phyloP scores from a whole-genome alignment of 2,888 invertebrate genomes.

The Drosophila putrida region DNA sequence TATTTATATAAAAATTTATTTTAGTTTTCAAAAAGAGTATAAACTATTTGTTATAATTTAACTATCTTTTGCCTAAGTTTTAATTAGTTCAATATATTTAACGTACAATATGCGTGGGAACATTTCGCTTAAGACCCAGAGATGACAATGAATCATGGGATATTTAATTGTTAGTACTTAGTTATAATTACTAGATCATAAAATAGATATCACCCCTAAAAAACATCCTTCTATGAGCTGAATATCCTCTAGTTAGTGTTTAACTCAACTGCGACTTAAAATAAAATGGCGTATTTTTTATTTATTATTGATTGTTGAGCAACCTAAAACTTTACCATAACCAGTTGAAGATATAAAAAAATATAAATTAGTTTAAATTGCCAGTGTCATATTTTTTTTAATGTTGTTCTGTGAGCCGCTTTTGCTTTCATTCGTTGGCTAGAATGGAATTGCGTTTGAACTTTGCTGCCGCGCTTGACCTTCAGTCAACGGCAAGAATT shows the following conservation, averaged over 20 bases:
- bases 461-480: constrained; percentile 73
- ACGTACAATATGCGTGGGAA: constrained; percentile 41
- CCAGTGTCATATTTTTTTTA: constrained; percentile 43
- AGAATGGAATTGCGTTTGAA: constrained; percentile 55
- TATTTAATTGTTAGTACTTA: background rate
- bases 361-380: constrained; percentile 60
- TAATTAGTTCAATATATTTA: constrained; percentile 42
- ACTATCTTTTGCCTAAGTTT: background rate
- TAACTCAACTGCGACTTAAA: background rate
- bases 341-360: constrained; percentile 32
- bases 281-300: constrained; percentile 26
- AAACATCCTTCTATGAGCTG: background rate
- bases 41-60: background rate
- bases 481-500: constrained; percentile 50
- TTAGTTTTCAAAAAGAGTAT: constrained; percentile 18
- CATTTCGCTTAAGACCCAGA: background rate
- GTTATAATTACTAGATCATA: constrained; percentile 2
- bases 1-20: background rate
- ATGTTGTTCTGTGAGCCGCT: constrained; percentile 29
- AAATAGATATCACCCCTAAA: background rate
- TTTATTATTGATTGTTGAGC: constrained; percentile 50
- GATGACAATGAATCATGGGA: constrained; percentile 16
- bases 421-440: constrained; percentile 68
- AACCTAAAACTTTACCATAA: constrained; percentile 35
- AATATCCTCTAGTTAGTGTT: background rate